These are phyloP conservation scores for Chymomyza procnemis DNA, from an alignment of 2,888 invertebrate genomes.

Conservation along the genomic window DNA sequence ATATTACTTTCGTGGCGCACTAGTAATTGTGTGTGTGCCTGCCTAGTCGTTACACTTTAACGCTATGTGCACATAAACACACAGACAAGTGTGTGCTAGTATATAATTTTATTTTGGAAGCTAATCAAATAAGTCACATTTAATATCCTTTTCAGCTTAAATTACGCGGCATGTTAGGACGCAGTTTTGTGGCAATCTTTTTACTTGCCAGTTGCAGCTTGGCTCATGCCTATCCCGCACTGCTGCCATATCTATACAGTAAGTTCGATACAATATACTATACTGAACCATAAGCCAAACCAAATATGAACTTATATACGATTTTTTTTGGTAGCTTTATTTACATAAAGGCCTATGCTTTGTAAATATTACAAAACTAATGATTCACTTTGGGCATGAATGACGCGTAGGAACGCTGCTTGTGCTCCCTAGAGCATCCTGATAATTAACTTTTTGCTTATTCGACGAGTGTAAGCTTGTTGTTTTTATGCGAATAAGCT, in stretches of 20 bases:
- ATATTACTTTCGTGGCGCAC: too few species aligned
- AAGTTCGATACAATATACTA: conserved; percentile 27
- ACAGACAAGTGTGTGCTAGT: neutral
- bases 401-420: too few species aligned
- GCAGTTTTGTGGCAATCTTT: conserved; percentile 63
- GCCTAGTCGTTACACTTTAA: neutral
- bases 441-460: too few species aligned
- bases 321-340: neutral
- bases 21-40: conserved; percentile 4
- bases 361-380: too few species aligned
- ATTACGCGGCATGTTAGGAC: conserved; percentile 59
- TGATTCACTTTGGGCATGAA: too few species aligned
- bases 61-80: conserved; percentile 21
- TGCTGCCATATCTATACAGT: conserved; percentile 64
- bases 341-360: neutral
- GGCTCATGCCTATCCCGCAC: conserved; percentile 71
- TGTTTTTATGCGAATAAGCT: too few species aligned
- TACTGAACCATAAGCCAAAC: too few species aligned
- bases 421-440: too few species aligned
- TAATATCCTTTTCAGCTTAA: conserved; percentile 50
- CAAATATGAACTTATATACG: neutral
- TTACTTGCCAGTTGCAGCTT: conserved; percentile 64
- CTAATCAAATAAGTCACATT: conserved; percentile 51
- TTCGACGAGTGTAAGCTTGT: too few species aligned
- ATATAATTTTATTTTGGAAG: conserved; percentile 50